Base-by-base conservation (phyloP, 1,140 invertebrate genomes). In the Drosophila bifasciata region DNA sequence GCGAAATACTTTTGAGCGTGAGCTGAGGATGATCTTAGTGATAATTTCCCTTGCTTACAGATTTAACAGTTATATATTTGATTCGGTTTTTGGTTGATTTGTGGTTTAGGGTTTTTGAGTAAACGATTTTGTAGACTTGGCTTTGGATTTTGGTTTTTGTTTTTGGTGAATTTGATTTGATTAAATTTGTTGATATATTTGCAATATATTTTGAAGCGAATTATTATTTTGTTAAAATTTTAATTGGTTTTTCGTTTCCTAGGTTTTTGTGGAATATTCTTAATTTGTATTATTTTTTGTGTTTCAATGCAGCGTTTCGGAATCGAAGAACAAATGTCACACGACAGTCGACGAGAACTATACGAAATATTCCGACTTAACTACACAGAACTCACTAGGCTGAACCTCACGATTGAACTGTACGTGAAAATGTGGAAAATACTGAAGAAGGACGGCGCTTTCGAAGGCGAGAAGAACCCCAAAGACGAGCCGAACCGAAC, bases 301-400 rank as follows among this genome's bases (percentile, higher is more conserved):
- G 49, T 46, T 56, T 67, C 66, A 73, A 45, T 88, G 70, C 81
- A 74, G 63, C 66, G 66, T 81, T 86, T 77, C 60, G 73, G 69
- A 86, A 64, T 79, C 79, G 69, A 74, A 80, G 81, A 80, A 89
- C 80, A 89, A 90, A 89, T 88, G 79, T 84, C 88, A 83, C 83
- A 90, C 86, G 86, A 90, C 75, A 86, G 83, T 86, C 81, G 88
- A 90, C 79, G 68, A 90, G 79, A 90, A 90, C 66, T 81, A 71
- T 86, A 90, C 89, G 90, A 91, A 91, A 91, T 89, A 88, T 91
- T 89, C 90, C 88, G 90, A 91, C 90, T 91, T 91, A 90, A 91
- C 90, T 90, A 91, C 90, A 90, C 90, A 91, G 90, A 91, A 91
- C 90, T 91, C 89, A 91, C 90, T 90, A 76, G 52, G 17, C 39